These are phyloP conservation scores for Pygmarrhopalites habei DNA, from an alignment of 1,140 invertebrate species.

Conservation along the genomic window DNA sequence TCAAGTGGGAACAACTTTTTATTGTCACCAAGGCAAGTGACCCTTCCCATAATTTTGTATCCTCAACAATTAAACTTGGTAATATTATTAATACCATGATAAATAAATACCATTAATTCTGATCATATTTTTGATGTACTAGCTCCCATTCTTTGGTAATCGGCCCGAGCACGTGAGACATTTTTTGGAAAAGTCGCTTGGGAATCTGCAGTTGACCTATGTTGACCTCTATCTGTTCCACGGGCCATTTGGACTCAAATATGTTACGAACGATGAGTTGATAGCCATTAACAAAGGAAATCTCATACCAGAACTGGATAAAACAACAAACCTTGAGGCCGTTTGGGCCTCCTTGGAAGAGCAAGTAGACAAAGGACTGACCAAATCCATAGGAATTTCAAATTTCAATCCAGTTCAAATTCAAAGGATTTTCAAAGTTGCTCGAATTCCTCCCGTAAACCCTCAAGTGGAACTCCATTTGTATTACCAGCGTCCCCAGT, in stretches of 20 bases:
- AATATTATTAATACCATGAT: too few species aligned
- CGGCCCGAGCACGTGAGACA: constrained; percentile 45
- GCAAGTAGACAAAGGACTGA: constrained; percentile 44
- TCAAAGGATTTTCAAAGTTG: constrained; percentile 45
- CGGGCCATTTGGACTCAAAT: constrained; percentile 42
- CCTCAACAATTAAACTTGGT: too few species aligned
- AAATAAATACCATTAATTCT: too few species aligned
- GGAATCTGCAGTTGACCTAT: constrained; percentile 65
- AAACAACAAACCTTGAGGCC: constrained; percentile 58
- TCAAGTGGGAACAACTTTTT: constrained; percentile 45
- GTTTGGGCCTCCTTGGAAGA: constrained; percentile 58
- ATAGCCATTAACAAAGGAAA: constrained; percentile 25
- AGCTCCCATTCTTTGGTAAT: constrained; percentile 43
- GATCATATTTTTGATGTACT: too few species aligned
- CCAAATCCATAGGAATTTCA: constrained; percentile 57
- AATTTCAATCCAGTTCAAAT: constrained; percentile 54
- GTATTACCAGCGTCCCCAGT: too few species aligned
- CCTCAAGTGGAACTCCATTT: too few species aligned
- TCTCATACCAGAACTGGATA: constrained; percentile 53
- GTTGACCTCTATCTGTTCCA: constrained; percentile 63
- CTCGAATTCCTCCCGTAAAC: constrained; percentile 48
- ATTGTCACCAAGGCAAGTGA: constrained; percentile 43
- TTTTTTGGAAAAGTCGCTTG: constrained; percentile 62
- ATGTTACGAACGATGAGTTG: constrained; percentile 43
- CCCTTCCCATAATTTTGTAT: too few species aligned